Evolutionary conservation across 2,113 vertebrate species (phyloP).

Genomic region (Antechinus flavipes): DNA sequence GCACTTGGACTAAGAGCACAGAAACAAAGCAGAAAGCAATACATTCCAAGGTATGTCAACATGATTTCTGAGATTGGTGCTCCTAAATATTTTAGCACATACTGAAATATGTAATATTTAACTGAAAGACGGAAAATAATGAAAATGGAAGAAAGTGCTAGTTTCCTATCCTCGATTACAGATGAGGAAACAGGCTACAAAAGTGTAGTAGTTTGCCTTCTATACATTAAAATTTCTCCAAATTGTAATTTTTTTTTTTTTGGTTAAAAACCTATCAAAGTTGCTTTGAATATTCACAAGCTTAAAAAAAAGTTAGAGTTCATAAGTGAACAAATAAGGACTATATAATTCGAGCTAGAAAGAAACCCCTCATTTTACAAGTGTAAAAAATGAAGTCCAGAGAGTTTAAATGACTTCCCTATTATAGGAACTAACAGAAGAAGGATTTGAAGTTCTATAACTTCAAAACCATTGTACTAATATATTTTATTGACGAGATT

Average conservation of each 20-base stretch:
- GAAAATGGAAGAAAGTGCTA: neutral
- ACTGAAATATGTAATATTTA: neutral
- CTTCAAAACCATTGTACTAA: neutral
- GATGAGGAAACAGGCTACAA: neutral
- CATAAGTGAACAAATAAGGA: neutral
- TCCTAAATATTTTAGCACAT: neutral
- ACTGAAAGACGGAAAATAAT: neutral
- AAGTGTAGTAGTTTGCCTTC: neutral
- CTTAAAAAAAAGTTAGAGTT: neutral
- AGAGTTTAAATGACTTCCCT: neutral
- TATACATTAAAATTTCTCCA: neutral
- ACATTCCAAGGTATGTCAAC: neutral
- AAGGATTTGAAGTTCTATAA: neutral
- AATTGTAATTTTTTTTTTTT: neutral
- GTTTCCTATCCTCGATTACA: neutral
- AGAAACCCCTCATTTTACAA: neutral
- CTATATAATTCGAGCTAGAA: neutral
- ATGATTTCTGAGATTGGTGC: neutral
- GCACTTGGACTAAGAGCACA: neutral
- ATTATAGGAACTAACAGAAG: neutral
- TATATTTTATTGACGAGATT: neutral
- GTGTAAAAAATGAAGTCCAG: neutral
- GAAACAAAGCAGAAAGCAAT: neutral
- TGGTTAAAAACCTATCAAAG: neutral
- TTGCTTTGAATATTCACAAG: neutral